Evolutionary conservation across 1,140 invertebrate species (phyloP).

Genomic region (Eurosta solidaginis): DNA sequence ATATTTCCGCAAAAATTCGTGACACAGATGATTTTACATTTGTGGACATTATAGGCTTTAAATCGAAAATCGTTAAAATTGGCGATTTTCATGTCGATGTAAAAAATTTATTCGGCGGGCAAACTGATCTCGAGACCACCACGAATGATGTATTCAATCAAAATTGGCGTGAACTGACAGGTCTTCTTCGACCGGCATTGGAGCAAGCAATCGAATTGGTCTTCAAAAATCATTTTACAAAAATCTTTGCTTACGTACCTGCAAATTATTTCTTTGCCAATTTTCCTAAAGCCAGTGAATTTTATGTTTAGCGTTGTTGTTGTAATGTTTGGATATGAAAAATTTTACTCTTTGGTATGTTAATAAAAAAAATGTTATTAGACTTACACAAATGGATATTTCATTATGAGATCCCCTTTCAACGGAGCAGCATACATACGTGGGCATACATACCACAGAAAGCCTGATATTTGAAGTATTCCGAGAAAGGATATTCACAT

Average conservation of each 20-base stretch:
- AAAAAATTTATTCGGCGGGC: conserved; percentile 41
- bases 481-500: too few species aligned
- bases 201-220: conserved; percentile 68
- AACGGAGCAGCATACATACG: too few species aligned
- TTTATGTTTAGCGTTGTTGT: conserved; percentile 32
- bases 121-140: conserved; percentile 62
- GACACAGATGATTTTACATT: conserved; percentile 64
- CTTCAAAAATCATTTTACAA: conserved; percentile 66
- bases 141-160: conserved; percentile 69
- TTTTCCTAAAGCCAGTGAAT: conserved; percentile 22
- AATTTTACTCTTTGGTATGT: too few species aligned
- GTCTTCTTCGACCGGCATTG: conserved; percentile 66
- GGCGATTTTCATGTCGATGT: conserved; percentile 46
- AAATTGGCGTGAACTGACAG: conserved; percentile 68
- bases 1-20: conserved; percentile 64
- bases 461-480: too few species aligned
- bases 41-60: conserved; percentile 63
- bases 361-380: too few species aligned
- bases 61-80: conserved; percentile 41
- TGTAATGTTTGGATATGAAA: background rate
- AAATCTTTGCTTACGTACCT: conserved; percentile 67
- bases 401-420: too few species aligned
- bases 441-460: too few species aligned
- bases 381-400: too few species aligned
- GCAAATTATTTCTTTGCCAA: conserved; percentile 53